phyloP scores from a whole-genome alignment of 2,888 invertebrate species.

The Erebia palarica region DNA sequence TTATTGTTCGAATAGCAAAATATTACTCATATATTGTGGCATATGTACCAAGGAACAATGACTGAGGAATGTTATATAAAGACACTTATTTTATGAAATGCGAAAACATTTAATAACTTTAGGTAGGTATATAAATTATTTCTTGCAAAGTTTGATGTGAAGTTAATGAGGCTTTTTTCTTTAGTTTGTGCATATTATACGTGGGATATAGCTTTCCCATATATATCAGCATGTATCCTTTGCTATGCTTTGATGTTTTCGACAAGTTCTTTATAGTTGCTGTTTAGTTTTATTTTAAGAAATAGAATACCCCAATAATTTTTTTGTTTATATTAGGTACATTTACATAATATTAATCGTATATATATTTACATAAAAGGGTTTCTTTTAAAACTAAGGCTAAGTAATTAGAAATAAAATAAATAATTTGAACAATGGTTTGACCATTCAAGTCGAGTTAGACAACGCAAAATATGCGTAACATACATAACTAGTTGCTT shows the following conservation, averaged over 20 bases:
- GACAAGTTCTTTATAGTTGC: neutral
- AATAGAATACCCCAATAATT: neutral
- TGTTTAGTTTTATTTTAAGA: neutral
- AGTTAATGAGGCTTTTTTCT: neutral
- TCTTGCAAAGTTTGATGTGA: neutral
- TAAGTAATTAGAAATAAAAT: neutral
- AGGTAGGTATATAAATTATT: neutral
- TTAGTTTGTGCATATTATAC: neutral
- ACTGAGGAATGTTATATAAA: too few species aligned
- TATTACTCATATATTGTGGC: too few species aligned
- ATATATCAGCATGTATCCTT: neutral
- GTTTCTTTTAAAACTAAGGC: neutral
- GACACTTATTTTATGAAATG: too few species aligned
- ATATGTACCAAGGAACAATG: too few species aligned
- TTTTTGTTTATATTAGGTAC: neutral
- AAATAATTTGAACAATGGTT: conserved; percentile 5
- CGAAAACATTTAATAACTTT: too few species aligned
- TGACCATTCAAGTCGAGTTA: neutral
- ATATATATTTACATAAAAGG: neutral
- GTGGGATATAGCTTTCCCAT: neutral
- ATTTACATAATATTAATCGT: neutral
- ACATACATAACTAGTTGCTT: conserved; percentile 7
- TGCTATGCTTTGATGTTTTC: neutral
- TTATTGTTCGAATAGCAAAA: too few species aligned
- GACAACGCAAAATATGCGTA: neutral